phyloP scores from a whole-genome alignment of 2,113 vertebrate genomes.

The Formicarius rufipectus region DNA sequence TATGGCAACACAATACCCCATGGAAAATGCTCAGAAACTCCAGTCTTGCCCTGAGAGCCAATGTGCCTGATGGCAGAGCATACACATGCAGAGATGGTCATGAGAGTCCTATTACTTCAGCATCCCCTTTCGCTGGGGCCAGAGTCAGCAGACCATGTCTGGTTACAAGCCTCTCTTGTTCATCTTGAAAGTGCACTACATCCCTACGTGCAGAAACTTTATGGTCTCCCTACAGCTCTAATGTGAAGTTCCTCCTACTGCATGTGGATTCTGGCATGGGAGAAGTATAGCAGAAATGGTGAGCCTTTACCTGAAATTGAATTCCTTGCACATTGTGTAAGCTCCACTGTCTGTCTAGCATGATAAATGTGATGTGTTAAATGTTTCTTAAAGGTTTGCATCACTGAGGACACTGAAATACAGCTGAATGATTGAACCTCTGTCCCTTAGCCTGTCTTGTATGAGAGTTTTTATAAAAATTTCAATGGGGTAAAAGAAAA shows the following conservation, averaged over 20 bases:
- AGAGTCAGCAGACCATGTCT: not conserved
- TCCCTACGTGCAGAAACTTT: not conserved
- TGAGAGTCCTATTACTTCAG: fast-evolving
- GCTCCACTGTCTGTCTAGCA: not conserved
- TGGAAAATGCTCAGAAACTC: not conserved
- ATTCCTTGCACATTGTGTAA: not conserved
- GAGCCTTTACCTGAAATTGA: not conserved
- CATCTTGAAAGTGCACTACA: not conserved
- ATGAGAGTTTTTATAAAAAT: not conserved
- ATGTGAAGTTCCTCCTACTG: not conserved
- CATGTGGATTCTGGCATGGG: not conserved
- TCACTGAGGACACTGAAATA: not conserved
- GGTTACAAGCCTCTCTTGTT: not conserved
- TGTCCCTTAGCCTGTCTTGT: not conserved
- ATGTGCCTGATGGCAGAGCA: not conserved
- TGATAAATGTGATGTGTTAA: not conserved
- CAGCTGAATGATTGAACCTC: not conserved
- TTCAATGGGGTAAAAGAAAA: not conserved
- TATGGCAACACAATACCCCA: not conserved
- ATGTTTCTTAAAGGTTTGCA: not conserved
- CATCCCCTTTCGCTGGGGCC: not conserved
- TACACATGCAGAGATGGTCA: not conserved
- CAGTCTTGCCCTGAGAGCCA: not conserved
- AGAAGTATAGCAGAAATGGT: not conserved
- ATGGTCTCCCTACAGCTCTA: not conserved